Conservation (phyloP, 2,888 invertebrate species). For the Ophioninae sp. region DNA sequence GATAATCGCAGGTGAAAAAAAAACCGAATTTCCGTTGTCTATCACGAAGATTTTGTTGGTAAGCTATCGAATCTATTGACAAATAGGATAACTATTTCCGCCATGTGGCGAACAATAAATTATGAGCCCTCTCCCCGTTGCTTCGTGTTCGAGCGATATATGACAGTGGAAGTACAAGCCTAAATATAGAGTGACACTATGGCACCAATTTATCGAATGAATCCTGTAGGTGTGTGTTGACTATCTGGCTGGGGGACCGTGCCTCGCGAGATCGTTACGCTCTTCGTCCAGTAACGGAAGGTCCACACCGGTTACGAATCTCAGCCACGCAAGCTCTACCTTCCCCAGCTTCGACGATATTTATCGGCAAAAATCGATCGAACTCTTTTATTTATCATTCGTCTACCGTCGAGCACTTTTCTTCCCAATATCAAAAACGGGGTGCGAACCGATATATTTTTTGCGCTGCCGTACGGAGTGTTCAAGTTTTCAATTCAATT, state of each 20-base stretch:
- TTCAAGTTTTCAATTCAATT: background rate
- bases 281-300: slow-evolving; percentile 72
- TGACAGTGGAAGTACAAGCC: slow-evolving; percentile 61
- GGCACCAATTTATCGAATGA: slow-evolving; percentile 79
- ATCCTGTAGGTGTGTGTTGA: slow-evolving; percentile 75
- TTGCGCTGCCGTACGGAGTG: slow-evolving; percentile 1
- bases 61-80: slow-evolving; percentile 4
- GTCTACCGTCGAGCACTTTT: background rate
- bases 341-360: slow-evolving; percentile 52
- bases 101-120: slow-evolving; percentile 43
- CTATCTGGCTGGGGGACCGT: slow-evolving; percentile 68
- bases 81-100: slow-evolving; percentile 40
- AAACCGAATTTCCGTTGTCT: background rate
- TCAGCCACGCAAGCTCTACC: slow-evolving; percentile 63
- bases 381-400: slow-evolving; percentile 2
- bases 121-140: slow-evolving; percentile 54
- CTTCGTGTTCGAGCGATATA: slow-evolving; percentile 45
- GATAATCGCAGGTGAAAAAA: background rate
- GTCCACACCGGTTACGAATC: slow-evolving; percentile 70
- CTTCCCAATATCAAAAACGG: slow-evolving; percentile 4
- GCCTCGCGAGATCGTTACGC: slow-evolving; percentile 63
- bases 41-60: slow-evolving; percentile 6
- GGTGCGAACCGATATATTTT: background rate
- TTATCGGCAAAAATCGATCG: slow-evolving; percentile 13
- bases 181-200: slow-evolving; percentile 80